Conservation (phyloP, 1,140 invertebrate genomes). For the Ooceraea biroi region DNA sequence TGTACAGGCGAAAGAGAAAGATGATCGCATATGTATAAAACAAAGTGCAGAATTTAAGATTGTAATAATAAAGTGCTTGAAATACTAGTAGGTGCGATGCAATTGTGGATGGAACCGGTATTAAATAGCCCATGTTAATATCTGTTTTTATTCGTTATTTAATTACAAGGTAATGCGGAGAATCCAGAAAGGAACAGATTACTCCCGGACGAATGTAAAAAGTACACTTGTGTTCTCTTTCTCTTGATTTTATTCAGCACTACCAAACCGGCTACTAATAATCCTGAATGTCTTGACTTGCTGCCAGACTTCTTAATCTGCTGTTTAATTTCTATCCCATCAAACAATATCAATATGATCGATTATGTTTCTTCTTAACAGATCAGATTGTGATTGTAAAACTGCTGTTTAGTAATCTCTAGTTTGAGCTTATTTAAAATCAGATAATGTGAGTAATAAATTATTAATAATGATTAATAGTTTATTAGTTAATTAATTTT, state of each 20-base stretch:
- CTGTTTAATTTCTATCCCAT: constrained; percentile 40
- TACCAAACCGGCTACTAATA: constrained; percentile 35
- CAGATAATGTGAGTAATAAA: not conserved
- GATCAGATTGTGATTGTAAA: not conserved
- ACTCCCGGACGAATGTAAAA: constrained; percentile 4
- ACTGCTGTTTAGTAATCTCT: not conserved
- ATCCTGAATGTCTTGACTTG: constrained; percentile 47
- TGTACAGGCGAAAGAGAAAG: not conserved
- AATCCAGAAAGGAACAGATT: constrained; percentile 61
- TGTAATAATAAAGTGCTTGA: constrained; percentile 58
- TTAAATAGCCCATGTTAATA: constrained; percentile 53
- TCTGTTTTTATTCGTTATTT: constrained; percentile 67
- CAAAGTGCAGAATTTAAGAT: not conserved
- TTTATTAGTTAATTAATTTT: not conserved
- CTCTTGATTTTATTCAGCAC: not conserved
- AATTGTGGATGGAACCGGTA: constrained; percentile 47
- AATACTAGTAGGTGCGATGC: constrained; percentile 52
- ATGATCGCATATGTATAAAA: not conserved
- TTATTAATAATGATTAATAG: not conserved
- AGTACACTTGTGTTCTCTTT: not conserved
- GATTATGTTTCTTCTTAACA: constrained; percentile 6
- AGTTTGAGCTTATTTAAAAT: not conserved
- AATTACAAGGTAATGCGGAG: constrained; percentile 49
- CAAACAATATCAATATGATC: not conserved
- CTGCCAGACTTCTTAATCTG: constrained; percentile 61